Base-by-base conservation (phyloP, 2,797 vertebrate genomes). In the Danionella dracula region DNA sequence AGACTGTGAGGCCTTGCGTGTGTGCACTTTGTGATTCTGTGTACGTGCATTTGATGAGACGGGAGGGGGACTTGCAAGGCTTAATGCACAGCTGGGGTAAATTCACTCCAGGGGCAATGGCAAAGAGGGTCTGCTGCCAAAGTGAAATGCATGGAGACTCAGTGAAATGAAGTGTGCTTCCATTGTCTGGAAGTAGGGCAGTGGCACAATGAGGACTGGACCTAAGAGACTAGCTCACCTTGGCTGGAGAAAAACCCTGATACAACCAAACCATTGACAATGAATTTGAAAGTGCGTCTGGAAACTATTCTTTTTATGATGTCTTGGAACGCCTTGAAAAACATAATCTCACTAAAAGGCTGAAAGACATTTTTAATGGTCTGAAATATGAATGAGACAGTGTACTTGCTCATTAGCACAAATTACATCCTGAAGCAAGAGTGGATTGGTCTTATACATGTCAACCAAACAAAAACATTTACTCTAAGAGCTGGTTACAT, bases 151-250 rank as follows among this genome's bases (percentile, higher is more conserved):
- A 63, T 31, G 27, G 55, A 56, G 27, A 40, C 42, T 49, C 40
- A 35, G 66, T 48, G 70, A 71, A 72, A 65, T 68, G 72, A 74
- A 78, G 77, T 78, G 72, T 71, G 69, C 68, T 69, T 72, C 68
- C 70, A 79, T 78, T 76, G 77, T 78, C 66, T 76, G 56, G 71
- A 81, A 76, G 72, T 76, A 77, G 79, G 79, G 66, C 79, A 77
- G 68, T 78, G 76, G 73, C 63, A 74, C 74, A 67, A 55, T 60
- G 62, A 64, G 61, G 49, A 37, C 63, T 77, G 74, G 66, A 73
- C 76, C 64, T 68, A 23, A 41, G 63, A 53, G 63, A 75, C 71
- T 56, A 41, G 53, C 70, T 64, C 66, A 48, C 59, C 66, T 54
- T 58, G 38, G 65, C 56, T 68, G 32, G 51, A 56, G 51, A 60